Conservation (phyloP, 2,888 invertebrate genomes). For the Lysandra bellargus region DNA sequence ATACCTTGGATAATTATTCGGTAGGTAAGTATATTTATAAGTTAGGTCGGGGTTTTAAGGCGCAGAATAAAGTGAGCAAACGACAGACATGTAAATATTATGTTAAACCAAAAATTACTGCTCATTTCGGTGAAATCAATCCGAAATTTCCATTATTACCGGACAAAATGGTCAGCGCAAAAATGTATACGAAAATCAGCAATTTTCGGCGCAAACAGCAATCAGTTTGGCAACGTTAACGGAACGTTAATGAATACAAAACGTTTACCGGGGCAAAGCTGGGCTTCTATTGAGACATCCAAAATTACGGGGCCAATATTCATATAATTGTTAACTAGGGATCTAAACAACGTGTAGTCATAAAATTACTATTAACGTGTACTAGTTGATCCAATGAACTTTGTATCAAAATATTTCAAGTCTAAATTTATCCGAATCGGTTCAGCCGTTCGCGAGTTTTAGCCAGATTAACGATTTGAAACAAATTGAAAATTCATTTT, state of each 20-base stretch:
- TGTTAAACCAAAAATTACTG: not conserved
- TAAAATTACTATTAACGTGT: too few species aligned
- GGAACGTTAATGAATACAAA: slow-evolving; percentile 7
- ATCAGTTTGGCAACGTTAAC: slow-evolving; percentile 1
- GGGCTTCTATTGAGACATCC: not conserved
- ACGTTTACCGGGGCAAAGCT: not conserved
- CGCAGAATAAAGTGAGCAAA: not conserved
- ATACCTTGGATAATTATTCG: too few species aligned
- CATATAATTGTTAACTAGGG: too few species aligned
- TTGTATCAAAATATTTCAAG: too few species aligned
- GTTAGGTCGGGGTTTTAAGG: too few species aligned
- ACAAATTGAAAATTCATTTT: too few species aligned
- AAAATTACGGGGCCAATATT: not conserved
- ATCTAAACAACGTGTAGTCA: too few species aligned
- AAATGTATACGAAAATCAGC: not conserved
- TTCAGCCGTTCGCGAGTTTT: too few species aligned
- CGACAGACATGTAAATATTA: not conserved
- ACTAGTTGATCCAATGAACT: too few species aligned
- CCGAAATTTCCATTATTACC: not conserved
- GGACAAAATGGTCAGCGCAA: not conserved
- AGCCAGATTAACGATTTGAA: too few species aligned
- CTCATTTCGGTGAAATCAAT: not conserved
- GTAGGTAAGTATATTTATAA: too few species aligned
- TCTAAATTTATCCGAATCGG: too few species aligned
- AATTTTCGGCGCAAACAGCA: slow-evolving; percentile 11